Percentiles rank a stretch among this genome's conserved stretches.
Evolutionary conservation across 2,113 vertebrate genomes (phyloP).

Genomic region (Corydoras maculifer): DNA sequence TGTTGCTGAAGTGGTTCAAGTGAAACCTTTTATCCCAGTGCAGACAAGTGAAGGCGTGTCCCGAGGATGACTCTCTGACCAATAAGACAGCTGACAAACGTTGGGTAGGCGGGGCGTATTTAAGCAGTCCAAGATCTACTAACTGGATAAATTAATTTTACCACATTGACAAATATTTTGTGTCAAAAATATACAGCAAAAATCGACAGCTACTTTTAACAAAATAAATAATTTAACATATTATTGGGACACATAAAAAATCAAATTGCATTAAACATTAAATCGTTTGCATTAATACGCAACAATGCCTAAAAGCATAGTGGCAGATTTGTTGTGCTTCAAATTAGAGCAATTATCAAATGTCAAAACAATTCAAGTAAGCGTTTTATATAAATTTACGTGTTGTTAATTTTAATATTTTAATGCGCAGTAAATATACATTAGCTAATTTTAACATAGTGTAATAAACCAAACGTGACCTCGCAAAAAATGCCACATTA

Average conservation of each 20-base stretch:
- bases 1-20: conserved; percentile 36
- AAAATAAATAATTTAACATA: not conserved
- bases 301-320: too few species aligned
- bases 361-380: too few species aligned
- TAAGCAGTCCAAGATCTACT: not conserved
- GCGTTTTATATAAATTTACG: too few species aligned
- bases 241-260: not conserved
- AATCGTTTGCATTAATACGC: not conserved
- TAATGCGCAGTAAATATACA: too few species aligned
- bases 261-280: not conserved
- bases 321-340: too few species aligned
- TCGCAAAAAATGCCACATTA: too few species aligned
- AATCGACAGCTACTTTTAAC: not conserved
- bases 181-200: not conserved
- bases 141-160: conserved; percentile 13
- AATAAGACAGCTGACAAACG: conserved; percentile 45
- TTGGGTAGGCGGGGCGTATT: conserved; percentile 46
- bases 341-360: too few species aligned
- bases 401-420: too few species aligned
- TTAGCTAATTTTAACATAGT: too few species aligned
- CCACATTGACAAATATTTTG: conserved; percentile 9
- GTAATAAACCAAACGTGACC: too few species aligned
- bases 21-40: conserved; percentile 51
- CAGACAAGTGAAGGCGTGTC: conserved; percentile 40
- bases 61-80: conserved; percentile 32